Base-by-base conservation (phyloP, 2,888 invertebrate genomes). In the Blera fallax region DNA sequence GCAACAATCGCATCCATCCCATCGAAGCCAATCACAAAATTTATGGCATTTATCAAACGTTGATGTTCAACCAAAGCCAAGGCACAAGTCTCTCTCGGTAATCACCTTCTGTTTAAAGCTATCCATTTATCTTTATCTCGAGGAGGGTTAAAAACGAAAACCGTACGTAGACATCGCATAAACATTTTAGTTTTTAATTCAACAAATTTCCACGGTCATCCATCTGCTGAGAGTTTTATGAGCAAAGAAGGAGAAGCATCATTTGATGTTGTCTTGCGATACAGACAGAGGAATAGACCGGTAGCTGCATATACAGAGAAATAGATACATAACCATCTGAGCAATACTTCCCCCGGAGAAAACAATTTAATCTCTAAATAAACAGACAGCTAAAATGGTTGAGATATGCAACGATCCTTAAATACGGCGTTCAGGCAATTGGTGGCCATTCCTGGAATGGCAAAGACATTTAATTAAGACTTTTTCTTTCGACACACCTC, bases 401-500 rank as follows among this genome's bases (percentile, higher is more conserved):
- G n/a, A 2, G 24, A 37, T n/a, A 34, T n/a, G n/a, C n/a, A 58
- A 14, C 45, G 24, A 67, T 67, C 45, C 67, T 69, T 56, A 74
- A 67, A 54, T 67, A 65, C 50, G 32, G 18, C n/a, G n/a, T 70
- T 43, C 40, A 52, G 16, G 48, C 72, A 50, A 74, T 74, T 70
- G 56, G 24, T 74, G 43, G 40, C 7, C 24, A 34, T 29, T 50
- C 48, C 37, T n/a, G 18, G 45, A 74, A 32, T 56, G 37, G 40
- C 24, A 32, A 52, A 73, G 64, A 45, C 58, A 76, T 84, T 79
- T 84, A 84, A 84, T 84, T 84, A 84, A 84, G 84, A 70, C 84
- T 78, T 78, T 48, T 67, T 43, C 16, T 58, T 18, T 24, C 24
- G 70, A 40, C 73, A 73, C 78, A 78, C 78, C 83, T 83, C 43